Evolutionary conservation across 2,888 invertebrate genomes (phyloP).

Genomic region (Cheilosia vulpina): DNA sequence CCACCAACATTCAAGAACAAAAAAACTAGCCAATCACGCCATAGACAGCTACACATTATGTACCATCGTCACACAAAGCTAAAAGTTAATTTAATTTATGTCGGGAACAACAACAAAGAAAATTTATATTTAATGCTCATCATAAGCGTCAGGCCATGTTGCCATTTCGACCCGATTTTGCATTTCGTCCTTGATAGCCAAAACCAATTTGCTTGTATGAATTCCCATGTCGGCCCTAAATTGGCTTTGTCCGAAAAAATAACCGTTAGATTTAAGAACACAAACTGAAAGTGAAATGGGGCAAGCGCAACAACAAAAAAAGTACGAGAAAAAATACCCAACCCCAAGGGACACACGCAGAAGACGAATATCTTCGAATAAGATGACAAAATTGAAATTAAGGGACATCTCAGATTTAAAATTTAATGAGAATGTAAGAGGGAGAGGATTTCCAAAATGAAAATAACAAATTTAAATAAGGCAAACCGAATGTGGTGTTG

Average conservation of each 20-base stretch:
- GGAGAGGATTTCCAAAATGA: conserved; percentile 9
- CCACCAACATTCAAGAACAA: neutral
- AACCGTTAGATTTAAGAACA: conserved; percentile 32
- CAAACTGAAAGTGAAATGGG: conserved; percentile 20
- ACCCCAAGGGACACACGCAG: conserved; percentile 16
- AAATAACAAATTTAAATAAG: conserved; percentile 5
- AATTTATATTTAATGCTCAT: conserved; percentile 48
- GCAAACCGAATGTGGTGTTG: conserved; percentile 11
- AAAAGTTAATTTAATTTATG: conserved; percentile 55
- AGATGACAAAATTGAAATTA: conserved; percentile 60
- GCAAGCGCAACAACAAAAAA: neutral
- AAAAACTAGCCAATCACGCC: conserved; percentile 17
- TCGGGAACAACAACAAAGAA: conserved; percentile 38
- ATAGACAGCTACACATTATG: neutral
- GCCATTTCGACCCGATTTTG: conserved; percentile 6
- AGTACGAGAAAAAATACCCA: neutral
- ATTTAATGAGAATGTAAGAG: conserved; percentile 45
- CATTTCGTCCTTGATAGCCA: conserved; percentile 14
- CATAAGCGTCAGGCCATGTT: conserved; percentile 31
- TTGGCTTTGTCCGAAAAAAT: conserved; percentile 48
- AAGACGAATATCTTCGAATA: conserved; percentile 52
- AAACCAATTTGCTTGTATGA: conserved; percentile 54
- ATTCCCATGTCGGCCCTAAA: conserved; percentile 47
- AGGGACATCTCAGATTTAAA: conserved; percentile 51
- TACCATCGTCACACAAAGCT: neutral